phyloP scores from a whole-genome alignment of 2,888 invertebrate genomes.

The Gari tellinella region DNA sequence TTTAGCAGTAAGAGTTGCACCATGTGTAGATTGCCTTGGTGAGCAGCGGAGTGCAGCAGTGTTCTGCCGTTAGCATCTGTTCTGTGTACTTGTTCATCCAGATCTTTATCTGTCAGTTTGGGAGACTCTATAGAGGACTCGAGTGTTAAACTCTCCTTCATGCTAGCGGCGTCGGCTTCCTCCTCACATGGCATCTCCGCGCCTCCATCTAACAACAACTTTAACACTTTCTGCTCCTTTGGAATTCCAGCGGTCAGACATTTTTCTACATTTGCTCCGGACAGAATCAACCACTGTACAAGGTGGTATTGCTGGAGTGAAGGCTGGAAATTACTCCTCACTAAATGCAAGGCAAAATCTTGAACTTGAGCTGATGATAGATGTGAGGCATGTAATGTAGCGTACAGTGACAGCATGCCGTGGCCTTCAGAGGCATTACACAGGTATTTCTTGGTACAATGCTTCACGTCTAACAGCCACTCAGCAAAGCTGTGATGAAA shows the following conservation, averaged over 20 bases:
- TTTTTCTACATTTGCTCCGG: constrained; percentile 80
- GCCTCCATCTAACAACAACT: constrained; percentile 95
- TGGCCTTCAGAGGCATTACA: constrained; percentile 92
- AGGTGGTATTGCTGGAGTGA: constrained; percentile 86
- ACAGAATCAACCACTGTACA: constrained; percentile 90
- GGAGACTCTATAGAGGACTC: constrained; percentile 61
- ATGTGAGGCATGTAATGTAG: constrained; percentile 87
- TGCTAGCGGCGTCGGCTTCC: constrained; percentile 87
- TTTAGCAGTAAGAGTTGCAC: constrained; percentile 92
- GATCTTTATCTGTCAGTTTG: constrained; percentile 63
- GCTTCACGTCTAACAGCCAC: constrained; percentile 98
- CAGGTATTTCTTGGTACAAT: constrained; percentile 97
- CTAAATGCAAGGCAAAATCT: constrained; percentile 86
- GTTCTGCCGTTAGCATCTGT: constrained; percentile 88
- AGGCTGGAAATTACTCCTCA: constrained; percentile 79
- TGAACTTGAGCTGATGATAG: constrained; percentile 84
- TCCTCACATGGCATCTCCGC: constrained; percentile 95
- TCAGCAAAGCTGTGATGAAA: constrained; percentile 98
- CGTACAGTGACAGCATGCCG: constrained; percentile 87
- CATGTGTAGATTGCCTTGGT: constrained; percentile 96
- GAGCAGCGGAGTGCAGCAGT: constrained; percentile 90
- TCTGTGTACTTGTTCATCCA: constrained; percentile 83
- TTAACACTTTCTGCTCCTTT: constrained; percentile 81
- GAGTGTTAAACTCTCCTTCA: constrained; percentile 66
- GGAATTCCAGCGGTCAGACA: constrained; percentile 78